Percentiles rank a stretch among this genome's conserved stretches.
Evolutionary conservation across 2,113 vertebrate species (phyloP).

Genomic region (Spea bombifrons): DNA sequence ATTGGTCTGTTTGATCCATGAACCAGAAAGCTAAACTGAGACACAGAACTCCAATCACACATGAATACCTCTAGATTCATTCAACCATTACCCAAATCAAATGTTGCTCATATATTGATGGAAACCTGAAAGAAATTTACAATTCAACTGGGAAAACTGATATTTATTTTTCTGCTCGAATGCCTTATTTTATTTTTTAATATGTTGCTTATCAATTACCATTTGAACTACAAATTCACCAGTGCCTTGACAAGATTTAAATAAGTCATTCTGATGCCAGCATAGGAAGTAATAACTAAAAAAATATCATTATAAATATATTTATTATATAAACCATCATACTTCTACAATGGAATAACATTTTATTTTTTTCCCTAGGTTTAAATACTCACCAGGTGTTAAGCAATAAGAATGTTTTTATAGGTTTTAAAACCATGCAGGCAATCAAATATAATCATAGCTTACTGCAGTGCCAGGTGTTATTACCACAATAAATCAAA

Average conservation of each 20-base stretch:
- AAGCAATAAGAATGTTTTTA: constrained; percentile 43
- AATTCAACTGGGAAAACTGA: not conserved
- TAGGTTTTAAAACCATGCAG: constrained; percentile 33
- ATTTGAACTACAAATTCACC: no score
- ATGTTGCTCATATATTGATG: constrained; percentile 4
- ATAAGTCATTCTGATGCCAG: no score
- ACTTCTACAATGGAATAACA: constrained; percentile 13
- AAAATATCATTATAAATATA: no score
- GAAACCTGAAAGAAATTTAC: not conserved
- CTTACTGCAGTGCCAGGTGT: constrained; percentile 25
- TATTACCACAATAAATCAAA: constrained; percentile 44
- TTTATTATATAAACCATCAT: constrained; percentile 13
- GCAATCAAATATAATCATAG: constrained; percentile 45
- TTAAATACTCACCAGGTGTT: constrained; percentile 41
- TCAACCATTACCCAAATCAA: not conserved
- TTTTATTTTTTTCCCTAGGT: constrained; percentile 19
- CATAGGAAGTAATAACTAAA: no score
- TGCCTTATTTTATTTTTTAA: not conserved
- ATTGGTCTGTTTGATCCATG: not conserved
- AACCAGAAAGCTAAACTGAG: not conserved
- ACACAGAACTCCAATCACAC: constrained; percentile 7
- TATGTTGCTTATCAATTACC: not conserved
- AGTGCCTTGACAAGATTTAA: no score
- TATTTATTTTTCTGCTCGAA: not conserved
- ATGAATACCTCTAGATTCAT: not conserved